Base-by-base conservation (phyloP, 2,797 vertebrate genomes). In the Percopsis omiscomaycus region DNA sequence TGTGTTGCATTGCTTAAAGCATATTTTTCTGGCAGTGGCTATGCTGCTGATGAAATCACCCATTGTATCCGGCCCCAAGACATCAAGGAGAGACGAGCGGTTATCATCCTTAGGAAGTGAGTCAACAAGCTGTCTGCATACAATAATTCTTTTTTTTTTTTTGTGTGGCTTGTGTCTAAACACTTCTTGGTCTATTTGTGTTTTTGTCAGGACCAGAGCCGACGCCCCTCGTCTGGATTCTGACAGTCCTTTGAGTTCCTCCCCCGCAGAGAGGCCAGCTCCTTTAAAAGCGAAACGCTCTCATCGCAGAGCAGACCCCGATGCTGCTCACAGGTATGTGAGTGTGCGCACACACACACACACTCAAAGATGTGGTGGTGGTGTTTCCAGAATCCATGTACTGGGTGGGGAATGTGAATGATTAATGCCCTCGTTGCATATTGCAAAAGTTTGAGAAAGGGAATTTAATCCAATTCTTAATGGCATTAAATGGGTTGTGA, bases 101-200 rank as follows among this genome's bases (percentile, higher is more conserved):
- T 99, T 71, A 97, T 99, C 91, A 99, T 99, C 81, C 95, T 99
- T 54, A 93, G 98, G 87, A 98, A 97, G 98, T 99, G 89, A 95
- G 96, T 93, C 14, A 11, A 3, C 3, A 14, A 14, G 1, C 48
- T 3, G 0, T 47, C 3, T 42, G 37, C 9, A 42, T 42, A 42
- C 37, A 3, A 8, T 52, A 6, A 3, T 14, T 53, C 32, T 22
- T 15, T 12, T 8, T 16, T 30, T 57, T 30, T 5, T 4, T 57
- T 1, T 53, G 49, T 53, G 49, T 1, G 0, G 56, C 9, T n/a
- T 45, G 12, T 14, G 5, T 64, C 0, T 53, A 56, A 50, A 10
- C 2, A 29, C 0, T 0, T 30, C 13, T 22, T 65, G 3, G 62
- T 47, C 22, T 22, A 1, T n/a, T n/a, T 42, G 45, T 63, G n/a